Percentiles rank a stretch among this genome's conserved stretches.
Conservation (phyloP, 1,140 invertebrate species). For the Tachypleus tridentatus region DNA sequence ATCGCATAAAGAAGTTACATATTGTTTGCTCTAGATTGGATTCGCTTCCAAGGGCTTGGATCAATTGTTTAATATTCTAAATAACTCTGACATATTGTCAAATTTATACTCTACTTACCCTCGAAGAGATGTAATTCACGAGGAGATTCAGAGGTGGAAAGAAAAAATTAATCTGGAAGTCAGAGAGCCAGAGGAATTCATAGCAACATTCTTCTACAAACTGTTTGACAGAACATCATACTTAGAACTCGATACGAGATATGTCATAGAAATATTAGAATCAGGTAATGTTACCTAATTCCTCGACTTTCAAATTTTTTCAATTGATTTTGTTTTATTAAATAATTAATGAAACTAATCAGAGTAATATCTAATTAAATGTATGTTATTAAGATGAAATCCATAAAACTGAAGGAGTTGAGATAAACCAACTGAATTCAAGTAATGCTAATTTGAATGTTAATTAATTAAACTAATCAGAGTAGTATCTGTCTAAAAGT, state of each 20-base stretch:
- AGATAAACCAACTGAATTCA: too few relatives aligned
- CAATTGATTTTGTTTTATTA: too few relatives aligned
- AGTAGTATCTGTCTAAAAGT: too few relatives aligned
- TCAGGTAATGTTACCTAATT: too few relatives aligned
- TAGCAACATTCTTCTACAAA: conserved; percentile 17
- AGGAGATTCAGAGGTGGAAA: conserved; percentile 9
- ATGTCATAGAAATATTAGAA: neutral
- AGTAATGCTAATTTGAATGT: too few relatives aligned
- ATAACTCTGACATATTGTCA: conserved; percentile 4
- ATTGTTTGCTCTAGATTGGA: neutral
- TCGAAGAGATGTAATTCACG: neutral
- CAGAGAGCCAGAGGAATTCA: conserved; percentile 10
- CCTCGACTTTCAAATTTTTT: too few relatives aligned
- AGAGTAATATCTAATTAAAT: too few relatives aligned
- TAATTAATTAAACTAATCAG: too few relatives aligned
- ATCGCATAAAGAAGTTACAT: too few relatives aligned
- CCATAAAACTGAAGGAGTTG: too few relatives aligned
- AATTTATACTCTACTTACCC: neutral
- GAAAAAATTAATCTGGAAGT: conserved; percentile 10
- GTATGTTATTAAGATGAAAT: too few relatives aligned
- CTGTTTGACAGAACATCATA: conserved; percentile 17
- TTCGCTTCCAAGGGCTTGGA: conserved; percentile 5
- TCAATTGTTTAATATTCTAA: neutral
- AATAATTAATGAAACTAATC: too few relatives aligned
- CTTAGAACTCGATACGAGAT: conserved; percentile 12